Conservation (phyloP, 2,888 invertebrate species). For the Timandra comae region DNA sequence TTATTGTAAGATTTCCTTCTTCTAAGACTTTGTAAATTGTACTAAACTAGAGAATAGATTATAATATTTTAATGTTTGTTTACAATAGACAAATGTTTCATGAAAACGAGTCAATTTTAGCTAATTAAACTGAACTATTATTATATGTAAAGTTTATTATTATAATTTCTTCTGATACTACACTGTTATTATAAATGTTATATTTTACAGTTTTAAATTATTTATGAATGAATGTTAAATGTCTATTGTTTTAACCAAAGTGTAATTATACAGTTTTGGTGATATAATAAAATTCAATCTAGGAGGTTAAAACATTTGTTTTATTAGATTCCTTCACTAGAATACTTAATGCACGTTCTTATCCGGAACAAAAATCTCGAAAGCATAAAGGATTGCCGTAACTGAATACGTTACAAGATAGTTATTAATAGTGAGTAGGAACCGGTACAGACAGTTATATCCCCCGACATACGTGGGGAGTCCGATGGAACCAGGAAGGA, state of each 20-base stretch:
- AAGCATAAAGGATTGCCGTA: no score
- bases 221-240: constrained; percentile 40
- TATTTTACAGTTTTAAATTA: constrained; percentile 39
- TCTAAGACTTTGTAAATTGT: constrained; percentile 11
- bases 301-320: constrained; percentile 21
- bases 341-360: no score
- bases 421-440: no score
- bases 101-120: constrained; percentile 56
- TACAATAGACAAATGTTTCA: constrained; percentile 27
- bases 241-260: constrained; percentile 48
- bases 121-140: constrained; percentile 21
- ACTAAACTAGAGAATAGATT: constrained; percentile 5
- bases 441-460: no score
- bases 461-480: no score
- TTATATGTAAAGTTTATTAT: constrained; percentile 13
- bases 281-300: constrained; percentile 43
- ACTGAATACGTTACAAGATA: no score
- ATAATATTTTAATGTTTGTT: constrained; percentile 5
- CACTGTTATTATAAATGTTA: constrained; percentile 7
- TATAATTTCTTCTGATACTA: constrained; percentile 26
- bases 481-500: constrained; percentile 8
- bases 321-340: constrained; percentile 6
- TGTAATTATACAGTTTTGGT: constrained; percentile 50
- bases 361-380: not conserved
- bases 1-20: constrained; percentile 5